Evolutionary conservation across 2,797 vertebrate species (phyloP), one percentile per base, ranked within the genome.

Genomic region (Oryzias dopingdopingensis): DNA sequence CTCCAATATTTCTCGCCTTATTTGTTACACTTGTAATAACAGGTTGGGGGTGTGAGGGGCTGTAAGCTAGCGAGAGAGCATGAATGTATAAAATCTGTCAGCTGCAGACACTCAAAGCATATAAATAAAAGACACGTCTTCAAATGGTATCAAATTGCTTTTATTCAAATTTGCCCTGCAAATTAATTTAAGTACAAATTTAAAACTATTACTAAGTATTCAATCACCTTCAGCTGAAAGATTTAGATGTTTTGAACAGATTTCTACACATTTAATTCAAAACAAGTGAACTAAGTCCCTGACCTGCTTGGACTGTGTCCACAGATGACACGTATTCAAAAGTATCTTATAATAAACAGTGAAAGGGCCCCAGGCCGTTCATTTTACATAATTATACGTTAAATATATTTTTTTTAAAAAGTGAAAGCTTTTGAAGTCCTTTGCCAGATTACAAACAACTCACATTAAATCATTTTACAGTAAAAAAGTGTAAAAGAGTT

Each of bases 161-260:
- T 91, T 89, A 85, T 91, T 91, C 85, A 88, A 86, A 69, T 86
- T 93, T 92, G 91, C 85, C 91, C 92, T 89, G 92, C 92, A 93
- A 92, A 92, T 90, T 32, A 89, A 81, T 70, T 64, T 61, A 70
- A 62, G 80, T 65, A 81, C 52, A 72, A 40, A 73, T 72, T 65
- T 32, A 46, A 75, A 22, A 81, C 79, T 59, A 81, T 77, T 61
- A 81, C 74, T 52, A 67, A 54, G 56, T 29, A 65, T 72, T 74
- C 65, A 77, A 65, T 80, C 75, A 49, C 70, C 77, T 81, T 81
- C 61, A 87, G 56, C 76, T 69, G 42, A 70, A 70, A 67, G 56
- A 24, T 68, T 76, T 51, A 67, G 59, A 59, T 52, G 26, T 3
- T 2, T 67, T 43, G n/a, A 44, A 56, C 70, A 55, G 3, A 41